A percentile compares a stretch with the other conserved stretches of the same genome.
Evolutionary conservation across 2,888 invertebrate species (phyloP).

Genomic region (Acanthopleura granulata): DNA sequence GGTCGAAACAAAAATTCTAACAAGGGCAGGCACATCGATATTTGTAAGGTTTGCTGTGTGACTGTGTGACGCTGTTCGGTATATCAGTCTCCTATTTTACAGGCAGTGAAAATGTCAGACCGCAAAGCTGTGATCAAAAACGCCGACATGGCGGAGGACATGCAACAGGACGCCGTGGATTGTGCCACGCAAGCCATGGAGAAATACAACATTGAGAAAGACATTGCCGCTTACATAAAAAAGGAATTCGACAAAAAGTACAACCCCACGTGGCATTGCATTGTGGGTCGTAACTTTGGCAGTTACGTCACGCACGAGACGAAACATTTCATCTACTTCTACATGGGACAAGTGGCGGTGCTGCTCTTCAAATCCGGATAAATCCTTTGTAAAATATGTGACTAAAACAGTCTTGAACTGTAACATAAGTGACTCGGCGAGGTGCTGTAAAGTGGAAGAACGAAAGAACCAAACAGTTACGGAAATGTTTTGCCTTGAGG

Average conservation of each 20-base stretch:
- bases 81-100: background rate
- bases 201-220: conserved; percentile 99
- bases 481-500: no score
- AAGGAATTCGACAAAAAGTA: conserved; percentile 99
- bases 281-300: conserved; percentile 98
- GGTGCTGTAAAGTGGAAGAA: no score
- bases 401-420: no score
- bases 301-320: conserved; percentile 84
- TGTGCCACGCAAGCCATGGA: conserved; percentile 98
- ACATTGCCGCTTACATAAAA: conserved; percentile 99
- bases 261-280: conserved; percentile 99
- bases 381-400: conserved; percentile 48
- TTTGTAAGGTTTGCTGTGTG: no score
- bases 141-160: conserved; percentile 99
- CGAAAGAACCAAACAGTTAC: no score
- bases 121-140: conserved; percentile 98
- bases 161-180: conserved; percentile 99
- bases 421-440: no score
- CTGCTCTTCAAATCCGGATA: conserved; percentile 99
- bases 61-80: no score
- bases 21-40: no score
- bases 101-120: conserved; percentile 46
- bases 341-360: conserved; percentile 98
- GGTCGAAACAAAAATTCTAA: no score
- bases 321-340: conserved; percentile 99